A percentile compares a stretch with the other conserved stretches of the same genome.
Conservation (phyloP, 2,888 invertebrate genomes). For the Drosophila borealis region DNA sequence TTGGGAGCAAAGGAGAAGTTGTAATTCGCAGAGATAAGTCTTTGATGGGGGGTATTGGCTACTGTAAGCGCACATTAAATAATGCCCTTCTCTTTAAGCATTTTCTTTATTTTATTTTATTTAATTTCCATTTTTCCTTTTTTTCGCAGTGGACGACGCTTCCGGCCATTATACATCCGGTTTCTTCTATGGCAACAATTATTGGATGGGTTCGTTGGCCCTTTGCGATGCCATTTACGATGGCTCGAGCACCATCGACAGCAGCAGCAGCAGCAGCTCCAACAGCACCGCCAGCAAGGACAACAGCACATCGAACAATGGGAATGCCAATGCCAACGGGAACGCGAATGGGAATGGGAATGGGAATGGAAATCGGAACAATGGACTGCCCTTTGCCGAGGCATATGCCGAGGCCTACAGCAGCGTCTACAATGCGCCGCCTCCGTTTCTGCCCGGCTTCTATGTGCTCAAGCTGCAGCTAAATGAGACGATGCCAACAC, state of each 20-base stretch:
- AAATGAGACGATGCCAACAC: constrained; percentile 83
- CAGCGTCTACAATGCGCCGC: constrained; percentile 84
- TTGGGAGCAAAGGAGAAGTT: neutral
- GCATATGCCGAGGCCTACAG: constrained; percentile 77
- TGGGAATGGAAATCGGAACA: constrained; percentile 53
- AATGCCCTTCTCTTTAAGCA: constrained; percentile 61
- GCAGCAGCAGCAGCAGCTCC: constrained; percentile 20
- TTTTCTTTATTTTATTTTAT: constrained; percentile 6
- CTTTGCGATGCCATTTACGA: constrained; percentile 89
- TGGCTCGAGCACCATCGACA: constrained; percentile 22
- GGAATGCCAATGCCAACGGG: constrained; percentile 6
- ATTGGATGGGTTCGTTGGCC: constrained; percentile 91
- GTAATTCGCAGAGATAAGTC: neutral
- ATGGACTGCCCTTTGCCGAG: constrained; percentile 83
- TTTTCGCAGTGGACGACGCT: constrained; percentile 88
- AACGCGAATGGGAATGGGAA: constrained; percentile 1
- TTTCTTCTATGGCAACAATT: constrained; percentile 93
- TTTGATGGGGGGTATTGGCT: neutral
- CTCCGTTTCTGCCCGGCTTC: constrained; percentile 90
- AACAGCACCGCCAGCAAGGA: constrained; percentile 3
- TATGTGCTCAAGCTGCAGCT: constrained; percentile 88
- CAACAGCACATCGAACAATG: constrained; percentile 13
- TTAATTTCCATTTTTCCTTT: constrained; percentile 45
- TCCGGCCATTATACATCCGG: constrained; percentile 91
- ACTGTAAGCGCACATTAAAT: constrained; percentile 18